A percentile compares a stretch with the other conserved stretches of the same genome.
Conservation (phyloP, 2,888 invertebrate genomes). For the Didymodactylos carnosus region DNA sequence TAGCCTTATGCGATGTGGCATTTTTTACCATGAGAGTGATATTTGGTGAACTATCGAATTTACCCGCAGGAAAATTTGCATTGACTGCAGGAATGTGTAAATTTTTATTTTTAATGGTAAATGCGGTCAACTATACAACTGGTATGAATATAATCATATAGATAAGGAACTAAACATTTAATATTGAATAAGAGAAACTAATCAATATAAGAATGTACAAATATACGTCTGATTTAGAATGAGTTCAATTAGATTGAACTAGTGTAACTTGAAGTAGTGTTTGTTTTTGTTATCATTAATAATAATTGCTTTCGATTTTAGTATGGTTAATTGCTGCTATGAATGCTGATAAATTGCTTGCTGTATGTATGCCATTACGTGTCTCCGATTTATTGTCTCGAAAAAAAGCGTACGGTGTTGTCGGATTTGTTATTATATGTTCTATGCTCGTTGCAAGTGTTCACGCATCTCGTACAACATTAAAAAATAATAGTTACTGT, state of each 20-base stretch:
- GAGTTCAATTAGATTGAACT: background rate
- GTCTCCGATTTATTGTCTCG: background rate
- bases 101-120: background rate
- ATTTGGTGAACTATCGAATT: background rate
- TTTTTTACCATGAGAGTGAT: background rate
- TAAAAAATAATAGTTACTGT: background rate
- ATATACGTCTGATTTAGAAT: background rate
- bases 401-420: background rate
- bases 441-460: background rate
- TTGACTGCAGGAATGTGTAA: background rate
- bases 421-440: background rate
- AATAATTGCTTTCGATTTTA: too few species aligned
- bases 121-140: background rate
- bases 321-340: background rate
- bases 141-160: background rate
- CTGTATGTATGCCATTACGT: background rate
- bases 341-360: background rate
- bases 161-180: background rate
- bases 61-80: background rate
- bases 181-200: background rate
- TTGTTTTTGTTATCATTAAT: background rate
- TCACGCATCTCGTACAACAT: background rate
- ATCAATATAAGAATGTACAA: background rate
- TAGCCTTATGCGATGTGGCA: background rate
- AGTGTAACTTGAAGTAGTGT: background rate